phyloP scores from a whole-genome alignment of 2,888 invertebrate species.

The Phrixothrix hirtus region DNA sequence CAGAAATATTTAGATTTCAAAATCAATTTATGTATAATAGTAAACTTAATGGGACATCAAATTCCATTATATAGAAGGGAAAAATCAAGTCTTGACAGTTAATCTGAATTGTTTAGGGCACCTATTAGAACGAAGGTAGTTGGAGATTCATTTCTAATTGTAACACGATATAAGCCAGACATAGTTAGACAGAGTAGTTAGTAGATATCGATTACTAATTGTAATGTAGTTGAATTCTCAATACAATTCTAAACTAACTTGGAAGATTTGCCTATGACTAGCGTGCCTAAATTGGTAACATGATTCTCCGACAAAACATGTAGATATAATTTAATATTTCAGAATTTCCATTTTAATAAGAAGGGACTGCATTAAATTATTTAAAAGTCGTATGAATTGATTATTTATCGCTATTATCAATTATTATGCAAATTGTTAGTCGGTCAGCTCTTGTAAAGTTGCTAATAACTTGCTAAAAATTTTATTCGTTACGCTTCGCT shows the following conservation, averaged over 20 bases:
- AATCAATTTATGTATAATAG: no score
- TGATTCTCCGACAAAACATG: constrained; percentile 18
- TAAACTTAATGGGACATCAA: no score
- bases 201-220: constrained; percentile 37
- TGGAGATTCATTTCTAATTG: constrained; percentile 30
- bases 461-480: constrained; percentile 25
- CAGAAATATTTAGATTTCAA: no score
- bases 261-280: constrained; percentile 3
- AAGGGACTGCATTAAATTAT: constrained; percentile 9
- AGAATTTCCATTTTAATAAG: background rate
- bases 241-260: constrained; percentile 19
- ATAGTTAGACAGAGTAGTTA: constrained; percentile 36
- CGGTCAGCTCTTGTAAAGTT: constrained; percentile 14
- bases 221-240: constrained; percentile 27
- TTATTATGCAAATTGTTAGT: constrained; percentile 22
- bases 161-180: constrained; percentile 33
- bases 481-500: constrained; percentile 11
- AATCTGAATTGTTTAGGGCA: constrained; percentile 16
- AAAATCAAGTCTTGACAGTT: constrained; percentile 19
- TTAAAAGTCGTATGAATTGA: constrained; percentile 18
- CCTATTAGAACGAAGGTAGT: constrained; percentile 12
- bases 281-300: constrained; percentile 27
- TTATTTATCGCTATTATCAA: constrained; percentile 19
- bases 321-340: constrained; percentile 15
- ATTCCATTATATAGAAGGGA: background rate